Percentiles rank a stretch among this genome's conserved stretches.
Evolutionary conservation across 2,888 invertebrate genomes (phyloP).

Genomic region (Nasonia oneida): DNA sequence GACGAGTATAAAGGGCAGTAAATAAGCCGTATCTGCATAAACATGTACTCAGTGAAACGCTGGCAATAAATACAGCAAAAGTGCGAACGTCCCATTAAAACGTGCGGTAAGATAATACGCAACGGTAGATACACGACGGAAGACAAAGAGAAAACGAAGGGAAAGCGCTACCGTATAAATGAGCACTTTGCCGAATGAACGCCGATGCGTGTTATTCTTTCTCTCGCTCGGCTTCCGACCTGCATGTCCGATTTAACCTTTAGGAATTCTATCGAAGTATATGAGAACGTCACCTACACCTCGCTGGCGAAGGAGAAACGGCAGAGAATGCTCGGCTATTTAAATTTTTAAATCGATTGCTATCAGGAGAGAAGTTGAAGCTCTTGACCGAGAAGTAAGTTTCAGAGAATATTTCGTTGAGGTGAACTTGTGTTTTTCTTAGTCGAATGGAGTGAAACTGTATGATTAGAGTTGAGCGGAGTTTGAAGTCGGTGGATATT

Average conservation of each 20-base stretch:
- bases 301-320: neutral
- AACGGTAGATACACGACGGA: neutral
- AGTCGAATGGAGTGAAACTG: neutral
- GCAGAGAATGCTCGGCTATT: neutral
- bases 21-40: conserved; percentile 10
- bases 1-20: neutral
- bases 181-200: conserved; percentile 54
- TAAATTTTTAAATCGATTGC: neutral
- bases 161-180: conserved; percentile 15
- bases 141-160: neutral
- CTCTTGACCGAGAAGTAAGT: neutral
- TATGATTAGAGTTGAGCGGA: neutral
- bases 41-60: conserved; percentile 4
- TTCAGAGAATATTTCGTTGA: neutral
- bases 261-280: conserved; percentile 4
- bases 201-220: neutral
- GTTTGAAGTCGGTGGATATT: neutral
- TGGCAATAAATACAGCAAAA: conserved; percentile 9
- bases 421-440: neutral
- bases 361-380: neutral
- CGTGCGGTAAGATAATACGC: conserved; percentile 4
- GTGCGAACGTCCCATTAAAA: neutral
- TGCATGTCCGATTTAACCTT: neutral
- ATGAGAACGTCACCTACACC: neutral
- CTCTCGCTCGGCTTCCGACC: neutral